Evolutionary conservation across 2,888 invertebrate species (phyloP).

Genomic region (Lepidonotus clava): DNA sequence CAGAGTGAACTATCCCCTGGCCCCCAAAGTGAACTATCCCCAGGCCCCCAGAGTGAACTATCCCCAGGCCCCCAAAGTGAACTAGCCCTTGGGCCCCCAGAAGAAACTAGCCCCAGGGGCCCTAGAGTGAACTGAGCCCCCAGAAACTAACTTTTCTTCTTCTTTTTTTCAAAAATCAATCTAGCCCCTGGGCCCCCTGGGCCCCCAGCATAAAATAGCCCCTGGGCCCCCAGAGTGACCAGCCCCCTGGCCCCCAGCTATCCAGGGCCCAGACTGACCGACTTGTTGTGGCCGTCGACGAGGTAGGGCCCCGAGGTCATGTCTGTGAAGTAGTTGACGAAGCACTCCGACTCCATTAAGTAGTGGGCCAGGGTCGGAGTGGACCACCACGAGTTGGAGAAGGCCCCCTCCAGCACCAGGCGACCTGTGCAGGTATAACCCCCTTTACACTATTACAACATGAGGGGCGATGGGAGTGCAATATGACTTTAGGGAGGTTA

Average conservation of each 20-base stretch:
- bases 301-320: conserved; percentile 71
- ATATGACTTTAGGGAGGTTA: no score
- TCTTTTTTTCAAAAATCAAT: no score
- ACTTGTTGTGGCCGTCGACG: conserved; percentile 55
- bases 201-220: background rate
- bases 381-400: conserved; percentile 74
- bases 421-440: conserved; percentile 26
- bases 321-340: conserved; percentile 67
- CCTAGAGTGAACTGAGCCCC: background rate
- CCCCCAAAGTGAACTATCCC: no score
- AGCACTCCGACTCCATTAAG: conserved; percentile 67
- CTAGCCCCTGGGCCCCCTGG: background rate
- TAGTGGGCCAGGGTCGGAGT: conserved; percentile 67
- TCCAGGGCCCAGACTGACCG: no score
- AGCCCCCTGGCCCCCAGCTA: background rate
- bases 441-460: no score
- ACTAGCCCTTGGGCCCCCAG: background rate
- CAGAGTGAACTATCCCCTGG: no score
- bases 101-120: background rate
- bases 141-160: no score
- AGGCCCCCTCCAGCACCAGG: conserved; percentile 64
- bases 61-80: background rate
- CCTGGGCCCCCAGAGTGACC: background rate
- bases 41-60: no score
- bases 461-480: no score